Conservation (phyloP, 2,888 invertebrate genomes). For the Eupithecia inturbata region DNA sequence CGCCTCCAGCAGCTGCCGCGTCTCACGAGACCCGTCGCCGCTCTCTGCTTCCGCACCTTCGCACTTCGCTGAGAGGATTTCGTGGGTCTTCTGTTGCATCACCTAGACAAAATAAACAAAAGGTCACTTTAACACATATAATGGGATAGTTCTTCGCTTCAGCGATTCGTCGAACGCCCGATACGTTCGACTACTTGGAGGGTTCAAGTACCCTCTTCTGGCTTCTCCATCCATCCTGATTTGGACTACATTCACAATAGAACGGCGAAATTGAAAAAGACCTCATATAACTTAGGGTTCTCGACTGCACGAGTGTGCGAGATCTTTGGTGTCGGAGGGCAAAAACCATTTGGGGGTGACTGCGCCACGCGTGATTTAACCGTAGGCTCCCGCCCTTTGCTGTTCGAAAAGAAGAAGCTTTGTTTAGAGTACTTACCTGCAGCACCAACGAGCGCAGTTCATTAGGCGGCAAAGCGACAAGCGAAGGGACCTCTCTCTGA, state of each 20-base stretch:
- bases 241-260: too few relatives aligned
- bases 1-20: conserved; percentile 73
- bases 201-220: not conserved
- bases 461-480: conserved; percentile 79
- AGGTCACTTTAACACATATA: not conserved
- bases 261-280: not conserved
- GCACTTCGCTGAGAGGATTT: conserved; percentile 76
- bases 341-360: not conserved
- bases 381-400: too few relatives aligned
- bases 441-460: conserved; percentile 79
- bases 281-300: not conserved
- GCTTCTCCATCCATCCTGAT: not conserved
- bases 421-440: conserved; percentile 60
- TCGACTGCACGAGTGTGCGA: not conserved
- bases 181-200: not conserved
- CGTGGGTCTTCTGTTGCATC: conserved; percentile 82
- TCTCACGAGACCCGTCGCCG: conserved; percentile 61
- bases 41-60: conserved; percentile 47
- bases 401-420: not conserved
- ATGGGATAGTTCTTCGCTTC: not conserved
- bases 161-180: not conserved
- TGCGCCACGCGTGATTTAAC: too few relatives aligned
- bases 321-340: not conserved
- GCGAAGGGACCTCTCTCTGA: conserved; percentile 83
- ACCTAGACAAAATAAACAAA: conserved; percentile 57